These are phyloP conservation scores for Isoperla grammatica DNA, from an alignment of 2,888 invertebrate species.

Conservation along the genomic window DNA sequence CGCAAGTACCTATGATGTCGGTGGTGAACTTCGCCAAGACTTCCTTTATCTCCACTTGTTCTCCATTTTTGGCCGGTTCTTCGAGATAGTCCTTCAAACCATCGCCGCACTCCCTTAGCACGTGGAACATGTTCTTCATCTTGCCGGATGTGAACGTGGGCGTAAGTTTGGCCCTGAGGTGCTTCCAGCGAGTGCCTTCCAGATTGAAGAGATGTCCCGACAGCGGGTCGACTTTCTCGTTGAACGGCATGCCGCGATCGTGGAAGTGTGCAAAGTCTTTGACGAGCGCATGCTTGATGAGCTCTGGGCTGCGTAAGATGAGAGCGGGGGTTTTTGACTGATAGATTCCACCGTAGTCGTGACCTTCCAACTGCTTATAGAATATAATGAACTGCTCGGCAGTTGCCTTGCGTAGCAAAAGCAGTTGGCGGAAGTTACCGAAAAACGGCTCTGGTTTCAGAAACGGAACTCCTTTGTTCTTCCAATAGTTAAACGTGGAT, in stretches of 20 bases:
- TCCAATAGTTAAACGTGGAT: conserved; percentile 25
- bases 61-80: conserved; percentile 1
- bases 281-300: conserved; percentile 24
- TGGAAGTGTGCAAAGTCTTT: conserved; percentile 25
- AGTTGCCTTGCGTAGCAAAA: conserved; percentile 12
- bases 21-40: conserved; percentile 51
- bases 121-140: conserved; percentile 27
- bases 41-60: conserved; percentile 21
- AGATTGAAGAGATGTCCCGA: conserved; percentile 24
- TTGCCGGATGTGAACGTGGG: conserved; percentile 29
- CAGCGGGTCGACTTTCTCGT: conserved; percentile 23
- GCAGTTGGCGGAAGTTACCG: conserved; percentile 19
- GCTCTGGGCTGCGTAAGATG: conserved; percentile 19
- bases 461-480: conserved; percentile 21
- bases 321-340: conserved; percentile 40
- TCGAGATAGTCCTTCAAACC: conserved; percentile 12
- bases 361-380: conserved; percentile 38
- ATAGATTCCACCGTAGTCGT: conserved; percentile 20
- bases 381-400: conserved; percentile 35
- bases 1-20: conserved; percentile 56
- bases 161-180: conserved; percentile 25
- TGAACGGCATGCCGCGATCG: conserved; percentile 14
- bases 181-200: conserved; percentile 21
- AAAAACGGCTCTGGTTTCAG: conserved; percentile 23
- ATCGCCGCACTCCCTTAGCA: conserved; percentile 21